Evolutionary conservation across 2,113 vertebrate genomes (phyloP).

Genomic region (Ursus arctos): DNA sequence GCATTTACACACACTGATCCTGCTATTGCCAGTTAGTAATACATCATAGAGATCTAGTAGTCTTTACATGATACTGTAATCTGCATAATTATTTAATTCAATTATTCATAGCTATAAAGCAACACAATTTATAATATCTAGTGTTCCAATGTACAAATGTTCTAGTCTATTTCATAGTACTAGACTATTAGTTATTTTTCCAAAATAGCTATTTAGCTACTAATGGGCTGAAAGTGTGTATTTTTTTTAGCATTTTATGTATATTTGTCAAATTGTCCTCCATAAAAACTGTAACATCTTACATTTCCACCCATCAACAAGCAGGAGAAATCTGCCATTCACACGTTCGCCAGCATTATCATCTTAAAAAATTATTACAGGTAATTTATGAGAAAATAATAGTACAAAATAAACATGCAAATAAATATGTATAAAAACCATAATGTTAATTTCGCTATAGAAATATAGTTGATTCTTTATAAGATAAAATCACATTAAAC

Average conservation of each 20-base stretch:
- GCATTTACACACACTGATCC: not conserved
- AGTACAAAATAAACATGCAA: not conserved
- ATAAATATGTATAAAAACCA: not conserved
- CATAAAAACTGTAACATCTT: not conserved
- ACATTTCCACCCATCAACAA: not conserved
- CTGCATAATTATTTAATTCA: not conserved
- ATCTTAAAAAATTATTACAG: not conserved
- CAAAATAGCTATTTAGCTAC: not conserved
- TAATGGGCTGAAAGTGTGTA: not conserved
- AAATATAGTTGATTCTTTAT: not conserved
- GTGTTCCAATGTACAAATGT: not conserved
- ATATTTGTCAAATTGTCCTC: not conserved
- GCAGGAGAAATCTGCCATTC: not conserved
- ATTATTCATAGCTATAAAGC: not conserved
- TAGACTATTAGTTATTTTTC: not conserved
- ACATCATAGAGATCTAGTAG: not conserved
- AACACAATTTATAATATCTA: not conserved
- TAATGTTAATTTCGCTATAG: not conserved
- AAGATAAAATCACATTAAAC: not conserved
- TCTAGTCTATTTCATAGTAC: not conserved
- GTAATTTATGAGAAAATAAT: slow-evolving; percentile 25
- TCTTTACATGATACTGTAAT: not conserved
- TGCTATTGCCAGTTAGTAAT: not conserved
- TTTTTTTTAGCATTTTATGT: not conserved
- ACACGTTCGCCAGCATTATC: not conserved